Base-by-base conservation (phyloP, 2,797 vertebrate genomes). In the Sibirionetta formosa region DNA sequence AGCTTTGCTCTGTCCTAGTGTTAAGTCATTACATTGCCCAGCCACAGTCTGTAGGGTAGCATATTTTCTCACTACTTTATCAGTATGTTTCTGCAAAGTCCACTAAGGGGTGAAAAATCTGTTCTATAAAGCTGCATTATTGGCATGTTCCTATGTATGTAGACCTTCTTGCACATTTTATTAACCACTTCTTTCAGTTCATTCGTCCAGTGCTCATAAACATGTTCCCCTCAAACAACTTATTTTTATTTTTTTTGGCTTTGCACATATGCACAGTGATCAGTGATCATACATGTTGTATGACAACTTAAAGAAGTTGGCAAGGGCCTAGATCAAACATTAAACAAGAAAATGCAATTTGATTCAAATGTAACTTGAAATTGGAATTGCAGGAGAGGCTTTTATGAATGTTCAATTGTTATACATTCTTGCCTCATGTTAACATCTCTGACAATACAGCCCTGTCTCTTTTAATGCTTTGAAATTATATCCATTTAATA, bases 1-100 rank as follows among this genome's bases (percentile, higher is more conserved):
- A 23, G 69, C 60, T 96, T 95, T 94, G 54, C 93, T 92, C 46
- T 85, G 71, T 93, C 29, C 35, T 80, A 90, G 93, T 46, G 9
- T 86, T 93, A 71, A 86, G 81, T 86, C 73, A 7, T 96, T 93
- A 87, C 10, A 57, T 75, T 82, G 51, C 85, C 86, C 76, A 90
- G 36, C 56, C 75, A 9, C 5, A 2, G 72, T 78, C 57, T 95
- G 79, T 85, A 91, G 91, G 86, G 92, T 70, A 40, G 83, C 19
- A 44, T 85, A 33, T 64, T 33, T 81, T 88, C 83, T 64, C 51
- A 80, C 89, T 36, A 81, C 69, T 87, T 95, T 96, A 79, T 73
- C 46, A 84, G 82, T 27, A 31, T 50, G 8, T 46, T 81, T 75
- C 68, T 71, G 24, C 20, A 63, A 94, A 93, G 65, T 48, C 29